Evolutionary conservation across 2,797 vertebrate genomes (phyloP).

Genomic region (Danio aesculapii): DNA sequence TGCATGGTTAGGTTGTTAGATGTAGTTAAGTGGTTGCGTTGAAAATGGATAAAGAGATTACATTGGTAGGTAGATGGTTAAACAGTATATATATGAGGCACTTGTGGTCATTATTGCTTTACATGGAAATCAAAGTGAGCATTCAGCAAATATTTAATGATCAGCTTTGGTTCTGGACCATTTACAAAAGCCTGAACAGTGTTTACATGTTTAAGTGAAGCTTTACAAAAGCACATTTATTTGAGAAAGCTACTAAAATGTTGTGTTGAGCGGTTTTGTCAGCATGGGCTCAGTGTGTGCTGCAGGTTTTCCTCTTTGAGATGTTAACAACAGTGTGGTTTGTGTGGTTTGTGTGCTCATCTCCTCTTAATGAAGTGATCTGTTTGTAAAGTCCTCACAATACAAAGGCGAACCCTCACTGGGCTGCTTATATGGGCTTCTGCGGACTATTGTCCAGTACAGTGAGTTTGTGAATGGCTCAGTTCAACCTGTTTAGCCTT

Average conservation of each 20-base stretch:
- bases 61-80: background rate
- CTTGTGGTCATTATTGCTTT: background rate
- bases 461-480: constrained; percentile 75
- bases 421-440: constrained; percentile 69
- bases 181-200: background rate
- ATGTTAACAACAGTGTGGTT: constrained; percentile 49
- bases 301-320: background rate
- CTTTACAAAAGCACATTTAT: too few species aligned
- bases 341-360: constrained; percentile 71
- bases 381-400: constrained; percentile 66
- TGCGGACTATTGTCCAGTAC: constrained; percentile 71
- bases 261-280: background rate
- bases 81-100: too few species aligned
- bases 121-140: background rate
- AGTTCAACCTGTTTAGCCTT: constrained; percentile 73
- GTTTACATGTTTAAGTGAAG: background rate
- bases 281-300: background rate
- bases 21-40: background rate
- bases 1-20: too few species aligned
- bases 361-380: constrained; percentile 70
- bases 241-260: background rate
- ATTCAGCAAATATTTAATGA: background rate
- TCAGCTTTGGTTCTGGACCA: background rate
- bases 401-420: constrained; percentile 71
- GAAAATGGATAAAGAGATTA: background rate